Evolutionary conservation across 1,140 invertebrate genomes (phyloP).

Genomic region (Mylabris phalerata): DNA sequence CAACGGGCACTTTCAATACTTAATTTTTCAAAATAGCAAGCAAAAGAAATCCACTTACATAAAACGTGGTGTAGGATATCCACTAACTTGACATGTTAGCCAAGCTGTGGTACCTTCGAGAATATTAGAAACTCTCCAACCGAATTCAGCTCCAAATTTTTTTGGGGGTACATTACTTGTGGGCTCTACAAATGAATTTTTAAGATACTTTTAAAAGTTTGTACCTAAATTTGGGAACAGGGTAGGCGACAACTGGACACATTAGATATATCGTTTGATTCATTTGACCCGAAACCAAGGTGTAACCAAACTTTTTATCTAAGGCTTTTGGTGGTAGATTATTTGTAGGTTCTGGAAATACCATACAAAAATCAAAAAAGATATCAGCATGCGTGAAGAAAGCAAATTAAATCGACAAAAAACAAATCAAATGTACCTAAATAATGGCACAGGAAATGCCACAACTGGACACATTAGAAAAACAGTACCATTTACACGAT

Average conservation of each 20-base stretch:
- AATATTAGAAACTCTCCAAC: slow-evolving; percentile 59
- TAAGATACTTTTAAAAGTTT: slow-evolving; percentile 12
- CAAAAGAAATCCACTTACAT: slow-evolving; percentile 45
- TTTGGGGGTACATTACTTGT: slow-evolving; percentile 45
- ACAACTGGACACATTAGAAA: slow-evolving; percentile 51
- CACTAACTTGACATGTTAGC: slow-evolving; percentile 59
- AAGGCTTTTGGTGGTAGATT: slow-evolving; percentile 52
- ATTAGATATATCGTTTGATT: slow-evolving; percentile 50
- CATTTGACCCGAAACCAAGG: slow-evolving; percentile 20
- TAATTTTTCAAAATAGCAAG: background rate
- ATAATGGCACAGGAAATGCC: slow-evolving; percentile 53
- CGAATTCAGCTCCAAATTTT: slow-evolving; percentile 57
- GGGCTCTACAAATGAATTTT: slow-evolving; percentile 39
- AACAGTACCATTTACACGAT: slow-evolving; percentile 25
- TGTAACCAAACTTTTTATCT: slow-evolving; percentile 35
- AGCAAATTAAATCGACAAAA: too few relatives aligned
- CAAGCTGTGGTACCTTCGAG: slow-evolving; percentile 49
- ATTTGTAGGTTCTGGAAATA: slow-evolving; percentile 59
- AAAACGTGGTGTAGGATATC: slow-evolving; percentile 59
- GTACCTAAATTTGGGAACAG: slow-evolving; percentile 59
- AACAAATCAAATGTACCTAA: slow-evolving; percentile 43
- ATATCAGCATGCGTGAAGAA: background rate
- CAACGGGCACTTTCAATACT: slow-evolving; percentile 12
- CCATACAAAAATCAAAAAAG: background rate
- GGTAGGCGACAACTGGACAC: slow-evolving; percentile 57